Evolutionary conservation across 2,888 invertebrate species (phyloP), one percentile per base, ranked within the genome.

Genomic region (Linyphia triangularis): DNA sequence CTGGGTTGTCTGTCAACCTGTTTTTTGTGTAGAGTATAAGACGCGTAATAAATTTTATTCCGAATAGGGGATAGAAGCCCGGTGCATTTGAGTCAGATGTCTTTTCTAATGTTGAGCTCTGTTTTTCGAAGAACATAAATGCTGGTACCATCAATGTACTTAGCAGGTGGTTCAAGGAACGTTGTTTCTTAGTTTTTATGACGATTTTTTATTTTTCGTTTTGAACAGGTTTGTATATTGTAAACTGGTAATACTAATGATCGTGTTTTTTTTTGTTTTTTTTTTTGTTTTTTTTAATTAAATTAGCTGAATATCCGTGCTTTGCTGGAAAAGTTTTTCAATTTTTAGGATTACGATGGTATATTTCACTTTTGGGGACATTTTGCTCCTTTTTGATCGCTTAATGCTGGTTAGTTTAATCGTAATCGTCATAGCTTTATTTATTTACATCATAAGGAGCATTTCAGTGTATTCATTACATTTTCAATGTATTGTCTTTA

Each of bases 131-230:
- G 1, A n/a, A 61, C 13, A 9, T 37, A 24, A 77, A 77, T 77
- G 61, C 63, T 59, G 77, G 77, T 77, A 43, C 61, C 77, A 63
- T 40, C 26, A 77, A 37, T 5, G n/a, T n/a, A 63, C 22, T 77
- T 33, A 24, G 63, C 77, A 77, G 77, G 13, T 77, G 77, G 13
- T 40, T 9, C 26, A 43, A 70, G 22, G 40, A 19, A 43, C 24
- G 22, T 70, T 9, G 13, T 33, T 67, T 16, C 30, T 33, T 70
- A 40, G 51, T 6, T 51, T 2, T 9, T 33, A 33, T 33, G 13
- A n/a, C n/a, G n/a, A n/a, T 13, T 51, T 51, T 51, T 51, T 51
- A 51, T 19, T 22, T n/a, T n/a, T 61, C 7, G 61, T 24, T 22
- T 61, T 24, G 26, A 13, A 61, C 7, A 19, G 22, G 24, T 22